Evolutionary conservation across 1,140 invertebrate genomes (phyloP), one percentile per base, ranked within the genome.

Genomic region (Lysiphlebus fabarum): DNA sequence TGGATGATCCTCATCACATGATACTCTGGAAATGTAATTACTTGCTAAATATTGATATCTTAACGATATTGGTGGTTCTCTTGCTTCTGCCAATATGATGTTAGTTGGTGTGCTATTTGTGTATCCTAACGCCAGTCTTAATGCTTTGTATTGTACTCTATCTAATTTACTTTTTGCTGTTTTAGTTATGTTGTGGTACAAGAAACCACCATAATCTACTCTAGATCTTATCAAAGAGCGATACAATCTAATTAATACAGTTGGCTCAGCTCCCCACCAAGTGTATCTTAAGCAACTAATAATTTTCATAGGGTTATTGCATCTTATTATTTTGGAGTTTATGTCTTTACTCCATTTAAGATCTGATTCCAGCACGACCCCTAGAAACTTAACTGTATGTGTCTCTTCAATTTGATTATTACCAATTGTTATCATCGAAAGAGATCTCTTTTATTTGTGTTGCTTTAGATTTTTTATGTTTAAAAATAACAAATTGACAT

Each of bases 121-220:
- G 26, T 60, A 65, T 4, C 63, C 63, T 12, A 65, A 7, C 8
- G 58, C 58, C 5, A 41, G 6, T 56, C 58, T 48, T 8, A 65
- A 11, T n/a, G 57, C 44, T 37, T 43, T 37, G 42, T 37, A 59
- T 34, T 65, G 49, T n/a, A 62, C 40, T 45, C 59, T 56, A 11
- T 62, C 60, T 0, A 65, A 5, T 8, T 17, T 60, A 40, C 1
- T 11, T 36, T 34, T 7, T 47, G n/a, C 9, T 9, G 14, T 26
- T 6, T 58, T 53, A 10, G 10, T 53, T 10, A 47, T 38, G 11
- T 48, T 17, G 44, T 45, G 54, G n/a, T 51, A 63, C 14, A 63
- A 38, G 41, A 53, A 59, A n/a, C 14, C 44, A 0, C 17, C 59
- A 54, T 64, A 64, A 26, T 56, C 54, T 17, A 56, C 5, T 34